Evolutionary conservation across 1,140 invertebrate genomes (phyloP).

Genomic region (Papilio glaucus): DNA sequence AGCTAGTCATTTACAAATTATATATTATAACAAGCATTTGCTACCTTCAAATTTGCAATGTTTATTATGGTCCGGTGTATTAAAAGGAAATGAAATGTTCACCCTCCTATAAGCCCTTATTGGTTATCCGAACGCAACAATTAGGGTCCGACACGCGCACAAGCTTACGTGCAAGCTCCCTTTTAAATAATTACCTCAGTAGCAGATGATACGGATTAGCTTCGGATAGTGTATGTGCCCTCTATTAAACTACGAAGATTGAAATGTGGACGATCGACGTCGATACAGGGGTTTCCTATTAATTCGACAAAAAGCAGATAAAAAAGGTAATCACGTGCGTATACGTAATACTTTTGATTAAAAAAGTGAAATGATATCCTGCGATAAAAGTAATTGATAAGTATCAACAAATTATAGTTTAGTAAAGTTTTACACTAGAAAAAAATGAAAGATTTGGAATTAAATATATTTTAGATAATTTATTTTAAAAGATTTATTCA

Average conservation of each 20-base stretch:
- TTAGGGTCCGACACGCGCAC: slow-evolving; percentile 71
- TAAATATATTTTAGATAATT: too few species aligned
- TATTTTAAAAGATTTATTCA: too few species aligned
- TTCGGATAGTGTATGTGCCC: slow-evolving; percentile 45
- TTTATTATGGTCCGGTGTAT: slow-evolving; percentile 16
- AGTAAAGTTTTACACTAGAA: too few species aligned
- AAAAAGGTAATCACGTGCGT: slow-evolving; percentile 24
- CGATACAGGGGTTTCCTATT: background rate
- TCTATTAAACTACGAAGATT: slow-evolving; percentile 50
- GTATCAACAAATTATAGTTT: background rate
- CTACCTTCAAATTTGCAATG: slow-evolving; percentile 22
- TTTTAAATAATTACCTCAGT: slow-evolving; percentile 80
- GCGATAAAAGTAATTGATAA: background rate
- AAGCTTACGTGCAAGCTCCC: slow-evolving; percentile 68
- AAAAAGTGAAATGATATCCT: background rate
- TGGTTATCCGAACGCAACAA: slow-evolving; percentile 76
- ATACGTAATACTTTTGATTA: slow-evolving; percentile 7
- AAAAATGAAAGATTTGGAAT: too few species aligned
- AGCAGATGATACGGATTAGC: slow-evolving; percentile 80
- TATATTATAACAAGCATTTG: background rate
- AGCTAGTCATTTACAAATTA: background rate
- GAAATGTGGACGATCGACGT: slow-evolving; percentile 43
- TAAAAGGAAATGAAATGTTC: slow-evolving; percentile 37
- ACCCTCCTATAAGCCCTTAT: slow-evolving; percentile 61
- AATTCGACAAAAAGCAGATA: slow-evolving; percentile 5